Base-by-base conservation (phyloP, 2,797 vertebrate genomes). In the Lagocephalus sceleratus region DNA sequence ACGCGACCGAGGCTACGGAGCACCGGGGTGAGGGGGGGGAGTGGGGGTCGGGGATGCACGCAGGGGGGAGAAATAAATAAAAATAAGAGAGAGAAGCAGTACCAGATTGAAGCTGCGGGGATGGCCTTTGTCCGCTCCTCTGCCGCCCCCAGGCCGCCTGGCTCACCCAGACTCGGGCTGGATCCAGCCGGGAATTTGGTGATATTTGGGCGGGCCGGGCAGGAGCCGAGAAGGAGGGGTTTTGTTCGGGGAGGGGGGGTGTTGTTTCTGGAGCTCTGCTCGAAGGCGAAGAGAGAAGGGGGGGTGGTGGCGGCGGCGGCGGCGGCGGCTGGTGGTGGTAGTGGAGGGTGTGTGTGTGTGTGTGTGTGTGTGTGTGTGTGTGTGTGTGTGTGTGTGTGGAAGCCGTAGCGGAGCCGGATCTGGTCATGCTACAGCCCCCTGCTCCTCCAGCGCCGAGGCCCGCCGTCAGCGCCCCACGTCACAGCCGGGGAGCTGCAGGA, bases 381-480 rank as follows among this genome's bases (percentile, higher is more conserved):
- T n/a, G n/a, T n/a, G n/a, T n/a, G n/a, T n/a, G n/a, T n/a, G n/a
- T n/a, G n/a, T n/a, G n/a, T n/a, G n/a, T n/a, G n/a, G n/a, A n/a
- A n/a, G n/a, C n/a, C n/a, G n/a, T n/a, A n/a, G 87, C 84, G 70
- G 66, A 87, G 81, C 87, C 87, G 84, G 83, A 60, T 82, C 79
- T 82, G 73, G 80, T 86, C 84, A 71, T 84, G 92, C 93, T 91
- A 92, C 92, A 93, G 93, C 92, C 87, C 86, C 85, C 92, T 86
- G 92, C 92, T 94, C 91, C 92, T 90, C 92, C 92, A 92, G 88
- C 89, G 85, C 86, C 91, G 87, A 91, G 91, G 91, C 93, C 93
- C 92, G 93, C 94, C 94, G 94, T 95, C 94, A 95, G 93, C 92
- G 90, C 92, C 81, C 92, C 91, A 96, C 94, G 94, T 97, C 94